phyloP scores from a whole-genome alignment of 2,797 vertebrate genomes.

The Chrosomus eos region DNA sequence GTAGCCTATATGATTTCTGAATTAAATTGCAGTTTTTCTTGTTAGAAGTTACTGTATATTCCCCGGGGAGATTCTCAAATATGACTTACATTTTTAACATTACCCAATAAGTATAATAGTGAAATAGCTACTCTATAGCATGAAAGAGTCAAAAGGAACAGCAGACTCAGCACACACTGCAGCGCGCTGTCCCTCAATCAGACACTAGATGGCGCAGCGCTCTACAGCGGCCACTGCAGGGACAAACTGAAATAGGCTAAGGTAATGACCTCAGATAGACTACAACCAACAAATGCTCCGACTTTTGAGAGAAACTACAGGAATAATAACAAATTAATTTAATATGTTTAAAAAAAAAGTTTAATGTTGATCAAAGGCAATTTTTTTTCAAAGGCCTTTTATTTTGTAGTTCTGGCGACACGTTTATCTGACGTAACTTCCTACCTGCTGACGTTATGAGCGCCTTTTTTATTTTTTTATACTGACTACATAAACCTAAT shows the following conservation, averaged over 20 bases:
- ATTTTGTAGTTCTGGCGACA: not conserved
- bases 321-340: not conserved
- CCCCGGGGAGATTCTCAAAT: not conserved
- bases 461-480: no score
- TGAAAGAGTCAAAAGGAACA: not conserved
- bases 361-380: not conserved
- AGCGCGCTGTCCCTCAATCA: not conserved
- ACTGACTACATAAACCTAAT: not conserved
- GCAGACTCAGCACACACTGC: not conserved
- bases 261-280: not conserved
- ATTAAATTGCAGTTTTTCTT: not conserved
- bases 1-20: not conserved
- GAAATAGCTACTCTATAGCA: not conserved
- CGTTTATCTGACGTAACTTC: not conserved
- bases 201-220: not conserved
- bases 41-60: not conserved
- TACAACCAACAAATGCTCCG: not conserved
- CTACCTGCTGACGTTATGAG: not conserved
- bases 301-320: not conserved
- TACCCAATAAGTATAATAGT: not conserved
- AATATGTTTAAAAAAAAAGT: not conserved
- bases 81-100: not conserved
- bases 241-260: not conserved
- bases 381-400: not conserved
- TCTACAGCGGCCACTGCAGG: not conserved